Base-by-base conservation (phyloP, 30 jellyfish, hydroid and myxozoan species). In the Pseudorhiza aurosa region DNA sequence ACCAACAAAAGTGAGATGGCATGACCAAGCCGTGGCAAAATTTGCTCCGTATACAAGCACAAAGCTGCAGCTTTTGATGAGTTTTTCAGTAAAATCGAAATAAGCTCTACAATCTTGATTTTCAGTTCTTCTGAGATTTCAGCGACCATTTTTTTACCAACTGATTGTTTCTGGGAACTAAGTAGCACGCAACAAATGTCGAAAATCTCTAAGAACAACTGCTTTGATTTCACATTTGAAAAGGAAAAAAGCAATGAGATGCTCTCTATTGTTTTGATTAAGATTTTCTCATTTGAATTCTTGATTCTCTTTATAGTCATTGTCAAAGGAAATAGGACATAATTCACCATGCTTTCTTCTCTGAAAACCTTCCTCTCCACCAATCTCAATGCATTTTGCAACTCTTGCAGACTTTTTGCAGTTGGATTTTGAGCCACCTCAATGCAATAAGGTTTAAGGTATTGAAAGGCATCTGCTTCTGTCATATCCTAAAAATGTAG, bases 21-120 rank as follows among this genome's bases (percentile, higher is more conserved):
- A 65, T 90, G 98, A 9, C 98, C 98, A 17, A 90, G 75, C 27
- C 88, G 46, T 22, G 98, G 96, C n/a, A 90, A 77, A 2, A 65
- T 18, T 19, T 51, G 35, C 50, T 83, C 76, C 9, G 81, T 18
- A 46, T 30, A 90, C 50, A 84, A 49, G 50, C 32, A 25, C n/a
- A 47, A 35, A 45, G 71, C 29, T 4, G 39, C 72, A 0, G 56
- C 25, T 11, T 28, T 56, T 26, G 35, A 7, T 9, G 85, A 53
- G 9, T 60, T 24, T 3, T 59, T 26, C 6, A 89, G 57, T 22
- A 75, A 37, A 22, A 31, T 53, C 12, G 28, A 12, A 22, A 83
- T 10, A 50, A 85, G 53, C 17, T 15, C 56, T 17, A 83, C 70
- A 21, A 87, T 75, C 14, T 59, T 87, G 2, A 77, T 44, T 59